Evolutionary conservation across 2,113 vertebrate genomes (phyloP).

Genomic region (Bubo bubo): DNA sequence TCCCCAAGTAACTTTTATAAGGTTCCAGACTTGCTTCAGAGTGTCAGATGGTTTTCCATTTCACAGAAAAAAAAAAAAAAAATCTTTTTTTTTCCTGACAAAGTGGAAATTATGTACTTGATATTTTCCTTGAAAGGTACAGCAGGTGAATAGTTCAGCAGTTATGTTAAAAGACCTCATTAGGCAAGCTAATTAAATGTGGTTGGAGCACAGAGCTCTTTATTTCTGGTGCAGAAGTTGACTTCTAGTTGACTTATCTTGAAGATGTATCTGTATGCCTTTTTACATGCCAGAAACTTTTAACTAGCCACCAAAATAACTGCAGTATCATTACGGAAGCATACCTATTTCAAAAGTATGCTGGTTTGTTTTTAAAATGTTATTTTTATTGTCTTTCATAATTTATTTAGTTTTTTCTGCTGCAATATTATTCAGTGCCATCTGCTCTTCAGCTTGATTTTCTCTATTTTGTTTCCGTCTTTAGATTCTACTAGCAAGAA

Average conservation of each 20-base stretch:
- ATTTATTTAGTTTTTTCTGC: background rate
- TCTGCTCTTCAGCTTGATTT: background rate
- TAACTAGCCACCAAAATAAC: background rate
- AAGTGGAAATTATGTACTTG: background rate
- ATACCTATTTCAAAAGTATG: background rate
- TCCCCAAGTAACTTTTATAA: background rate
- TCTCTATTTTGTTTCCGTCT: background rate
- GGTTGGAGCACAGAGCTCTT: background rate
- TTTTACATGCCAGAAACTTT: background rate
- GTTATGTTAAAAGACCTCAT: conserved; percentile 16
- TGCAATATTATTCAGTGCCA: background rate
- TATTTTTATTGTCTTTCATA: background rate
- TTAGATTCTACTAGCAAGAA: background rate
- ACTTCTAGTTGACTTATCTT: background rate
- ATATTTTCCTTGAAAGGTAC: conserved; percentile 3
- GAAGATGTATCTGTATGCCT: background rate
- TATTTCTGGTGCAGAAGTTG: background rate
- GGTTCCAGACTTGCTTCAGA: background rate
- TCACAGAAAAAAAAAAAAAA: background rate
- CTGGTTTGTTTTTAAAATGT: background rate
- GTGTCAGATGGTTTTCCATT: background rate
- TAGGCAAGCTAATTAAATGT: conserved; percentile 8
- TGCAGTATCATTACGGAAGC: background rate
- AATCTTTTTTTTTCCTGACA: background rate
- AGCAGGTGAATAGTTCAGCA: conserved; percentile 19